Percentiles rank a stretch among this genome's conserved stretches.
Conservation (phyloP, 2,888 invertebrate genomes). For the Protodeltote pygarga region DNA sequence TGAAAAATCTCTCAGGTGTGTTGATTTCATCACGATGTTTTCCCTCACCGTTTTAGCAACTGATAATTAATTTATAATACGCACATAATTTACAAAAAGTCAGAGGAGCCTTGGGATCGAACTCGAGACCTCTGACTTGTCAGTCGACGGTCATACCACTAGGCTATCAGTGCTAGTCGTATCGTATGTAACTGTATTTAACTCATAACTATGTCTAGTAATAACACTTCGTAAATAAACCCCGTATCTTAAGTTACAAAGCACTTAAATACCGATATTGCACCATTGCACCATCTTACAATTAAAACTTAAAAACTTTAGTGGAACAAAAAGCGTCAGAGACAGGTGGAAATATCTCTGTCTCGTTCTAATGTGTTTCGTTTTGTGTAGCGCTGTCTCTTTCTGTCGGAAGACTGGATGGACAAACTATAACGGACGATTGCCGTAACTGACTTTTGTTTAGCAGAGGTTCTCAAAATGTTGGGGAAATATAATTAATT, state of each 20-base stretch:
- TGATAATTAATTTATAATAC: too few species aligned
- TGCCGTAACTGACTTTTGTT: constrained; percentile 83
- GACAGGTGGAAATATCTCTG: constrained; percentile 72
- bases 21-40: too few species aligned
- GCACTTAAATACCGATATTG: constrained; percentile 60
- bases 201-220: too few species aligned
- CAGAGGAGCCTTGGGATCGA: too few species aligned
- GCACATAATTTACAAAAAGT: too few species aligned
- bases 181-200: too few species aligned
- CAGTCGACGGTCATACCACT: too few species aligned
- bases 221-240: background rate
- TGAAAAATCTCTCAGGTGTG: too few species aligned
- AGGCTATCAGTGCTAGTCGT: too few species aligned
- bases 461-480: constrained; percentile 64
- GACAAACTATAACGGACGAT: constrained; percentile 82
- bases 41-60: too few species aligned
- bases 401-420: constrained; percentile 75
- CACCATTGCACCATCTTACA: constrained; percentile 69
- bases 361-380: constrained; percentile 51
- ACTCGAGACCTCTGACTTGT: too few species aligned
- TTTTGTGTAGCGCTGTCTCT: constrained; percentile 53
- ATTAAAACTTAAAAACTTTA: constrained; percentile 65
- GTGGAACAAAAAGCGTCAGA: constrained; percentile 61
- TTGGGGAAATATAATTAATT: constrained; percentile 18
- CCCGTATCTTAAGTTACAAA: background rate